phyloP scores from a whole-genome alignment of 2,888 invertebrate genomes.

The Pecten maximus region DNA sequence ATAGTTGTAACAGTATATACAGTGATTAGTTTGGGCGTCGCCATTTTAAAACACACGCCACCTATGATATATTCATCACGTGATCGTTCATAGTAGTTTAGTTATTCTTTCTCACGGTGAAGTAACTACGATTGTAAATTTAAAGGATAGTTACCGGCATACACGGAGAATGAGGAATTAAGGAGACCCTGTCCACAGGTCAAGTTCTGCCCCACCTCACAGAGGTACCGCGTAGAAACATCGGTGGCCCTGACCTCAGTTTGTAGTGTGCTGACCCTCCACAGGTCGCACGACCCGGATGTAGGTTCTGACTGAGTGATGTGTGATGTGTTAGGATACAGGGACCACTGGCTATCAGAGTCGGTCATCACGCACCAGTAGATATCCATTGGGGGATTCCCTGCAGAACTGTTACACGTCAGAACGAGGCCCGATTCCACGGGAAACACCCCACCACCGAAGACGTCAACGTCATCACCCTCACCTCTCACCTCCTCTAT shows the following conservation, averaged over 20 bases:
- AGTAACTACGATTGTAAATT: too few relatives aligned
- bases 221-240: not conserved
- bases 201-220: not conserved
- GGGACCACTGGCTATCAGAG: not conserved
- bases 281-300: not conserved
- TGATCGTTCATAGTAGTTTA: too few relatives aligned
- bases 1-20: too few relatives aligned
- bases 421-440: not conserved
- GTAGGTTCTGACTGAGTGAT: not conserved
- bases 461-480: not conserved
- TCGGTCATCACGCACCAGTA: not conserved
- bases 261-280: not conserved
- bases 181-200: not conserved
- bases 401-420: not conserved
- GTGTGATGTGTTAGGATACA: not conserved
- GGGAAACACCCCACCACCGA: not conserved
- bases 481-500: conserved; percentile 19
- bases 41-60: too few relatives aligned
- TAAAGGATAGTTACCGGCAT: not conserved
- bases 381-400: not conserved
- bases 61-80: too few relatives aligned
- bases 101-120: too few relatives aligned
- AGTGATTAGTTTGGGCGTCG: too few relatives aligned
- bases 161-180: not conserved
- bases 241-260: not conserved